Conservation (phyloP, 2,888 invertebrate species). For the Sarcophaga subvicina region DNA sequence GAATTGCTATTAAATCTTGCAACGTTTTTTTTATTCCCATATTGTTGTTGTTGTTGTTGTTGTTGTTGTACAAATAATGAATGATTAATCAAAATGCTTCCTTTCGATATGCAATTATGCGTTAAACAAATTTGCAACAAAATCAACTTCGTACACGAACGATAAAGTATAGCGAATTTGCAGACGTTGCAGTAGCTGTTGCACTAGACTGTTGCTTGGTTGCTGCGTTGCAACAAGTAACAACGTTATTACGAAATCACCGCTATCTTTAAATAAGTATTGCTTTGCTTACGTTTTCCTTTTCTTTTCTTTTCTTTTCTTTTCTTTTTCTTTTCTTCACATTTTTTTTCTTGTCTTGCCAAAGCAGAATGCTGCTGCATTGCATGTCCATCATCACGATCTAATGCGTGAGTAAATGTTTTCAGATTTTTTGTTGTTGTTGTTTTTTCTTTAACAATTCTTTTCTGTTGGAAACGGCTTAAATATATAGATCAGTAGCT, state of each 20-base stretch:
- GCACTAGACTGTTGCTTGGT: slow-evolving; percentile 12
- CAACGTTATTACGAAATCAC: slow-evolving; percentile 49
- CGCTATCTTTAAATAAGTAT: slow-evolving; percentile 33
- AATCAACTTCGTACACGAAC: slow-evolving; percentile 38
- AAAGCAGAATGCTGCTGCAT: slow-evolving; percentile 19
- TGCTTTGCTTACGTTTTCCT: background rate
- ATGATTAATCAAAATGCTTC: slow-evolving; percentile 63
- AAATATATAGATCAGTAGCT: slow-evolving; percentile 65
- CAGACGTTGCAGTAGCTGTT: slow-evolving; percentile 42
- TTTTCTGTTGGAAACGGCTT: slow-evolving; percentile 39
- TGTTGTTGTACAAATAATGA: slow-evolving; percentile 54
- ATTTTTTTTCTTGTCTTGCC: background rate
- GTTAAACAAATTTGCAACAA: slow-evolving; percentile 53
- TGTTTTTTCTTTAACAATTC: background rate
- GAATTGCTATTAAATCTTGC: slow-evolving; percentile 28
- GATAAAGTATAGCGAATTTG: slow-evolving; percentile 6
- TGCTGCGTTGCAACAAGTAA: slow-evolving; percentile 10
- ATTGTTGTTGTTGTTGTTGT: slow-evolving; percentile 19
- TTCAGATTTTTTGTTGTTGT: background rate
- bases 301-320: background rate
- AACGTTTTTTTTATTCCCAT: slow-evolving; percentile 48
- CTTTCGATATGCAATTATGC: slow-evolving; percentile 59
- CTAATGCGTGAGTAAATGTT: slow-evolving; percentile 66
- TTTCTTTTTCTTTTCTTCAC: background rate
- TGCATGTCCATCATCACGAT: slow-evolving; percentile 64